Base-by-base conservation (phyloP, 2,113 vertebrate species). In the Eulemur rufifrons region DNA sequence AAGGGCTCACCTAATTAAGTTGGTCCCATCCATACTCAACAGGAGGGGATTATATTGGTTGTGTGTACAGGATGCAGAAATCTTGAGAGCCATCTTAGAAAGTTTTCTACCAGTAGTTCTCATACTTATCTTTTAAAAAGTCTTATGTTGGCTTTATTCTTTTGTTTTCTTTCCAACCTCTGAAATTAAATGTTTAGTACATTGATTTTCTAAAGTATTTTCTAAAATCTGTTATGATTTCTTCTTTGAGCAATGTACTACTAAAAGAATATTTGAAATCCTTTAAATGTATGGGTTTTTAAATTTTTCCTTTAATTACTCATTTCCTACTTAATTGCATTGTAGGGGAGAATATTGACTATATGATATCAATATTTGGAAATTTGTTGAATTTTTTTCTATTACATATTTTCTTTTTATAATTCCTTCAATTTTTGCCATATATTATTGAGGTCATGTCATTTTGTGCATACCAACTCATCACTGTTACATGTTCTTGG, bases 131-230 rank as follows among this genome's bases (percentile, higher is more conserved):
- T 91, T 87, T 68, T 37, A 6, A 52, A 50, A 76, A 47, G 50
- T 27, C 14, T 37, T 54, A 14, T 2, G 8, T 78, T 74, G 64
- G 27, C 54, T 90, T 90, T 94, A 56, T 86, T 66, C n/a, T 85
- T 23, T 42, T 56, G 12, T 92, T 86, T 89, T 73, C 52, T 89
- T 78, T 87, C 12, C 56, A 69, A 52, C 15, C 39, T 64, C 17
- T 77, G 73, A 95, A 93, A 81, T 27, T 81, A 71, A 39, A 81
- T 81, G 39, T 32, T 61, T 81, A 66, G 92, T 63, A 92, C 42
- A 82, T 42, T 86, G 42, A 15, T 71, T 77, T 86, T 92, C 73
- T 85, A 69, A 86, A 37, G 27, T 39, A 54, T 69, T 92, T 89
- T 89, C 18, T 64, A 82, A 96, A 77, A n/a, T 42, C 13, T 29